A percentile compares a stretch with the other conserved stretches of the same genome.
Conservation (phyloP, 1,140 invertebrate species). For the Diabrotica undecimpunctata region DNA sequence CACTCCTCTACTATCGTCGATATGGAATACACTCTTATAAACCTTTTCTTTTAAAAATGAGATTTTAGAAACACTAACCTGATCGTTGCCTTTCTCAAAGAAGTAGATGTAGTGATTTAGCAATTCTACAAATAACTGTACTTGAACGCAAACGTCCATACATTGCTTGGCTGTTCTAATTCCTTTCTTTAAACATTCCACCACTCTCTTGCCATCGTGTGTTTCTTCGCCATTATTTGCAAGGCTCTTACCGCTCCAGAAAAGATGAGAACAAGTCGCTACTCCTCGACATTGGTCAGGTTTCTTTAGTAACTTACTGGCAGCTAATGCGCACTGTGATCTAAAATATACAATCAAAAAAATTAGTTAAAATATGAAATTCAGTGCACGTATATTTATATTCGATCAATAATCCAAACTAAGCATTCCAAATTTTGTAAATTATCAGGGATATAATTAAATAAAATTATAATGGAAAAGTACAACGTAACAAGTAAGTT, state of each 20-base stretch:
- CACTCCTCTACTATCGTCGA: too few relatives aligned
- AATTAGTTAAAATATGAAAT: constrained; percentile 1
- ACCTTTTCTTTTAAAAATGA: too few relatives aligned
- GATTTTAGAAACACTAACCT: constrained; percentile 51
- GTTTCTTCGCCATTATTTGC: constrained; percentile 70
- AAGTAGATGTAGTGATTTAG: constrained; percentile 94
- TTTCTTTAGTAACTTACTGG: constrained; percentile 94
- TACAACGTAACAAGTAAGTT: too few relatives aligned
- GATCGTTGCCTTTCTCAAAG: constrained; percentile 86
- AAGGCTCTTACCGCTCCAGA: constrained; percentile 88
- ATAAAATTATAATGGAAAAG: too few relatives aligned
- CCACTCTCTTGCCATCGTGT: constrained; percentile 80
- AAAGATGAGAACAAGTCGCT: constrained; percentile 87
- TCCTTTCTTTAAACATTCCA: constrained; percentile 95
- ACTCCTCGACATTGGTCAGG: constrained; percentile 95
- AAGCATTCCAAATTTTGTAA: too few relatives aligned
- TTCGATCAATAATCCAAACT: too few relatives aligned
- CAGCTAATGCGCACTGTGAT: constrained; percentile 83
- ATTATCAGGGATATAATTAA: too few relatives aligned
- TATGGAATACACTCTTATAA: too few relatives aligned
- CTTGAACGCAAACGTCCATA: constrained; percentile 95
- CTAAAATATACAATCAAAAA: not conserved
- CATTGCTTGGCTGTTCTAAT: constrained; percentile 93
- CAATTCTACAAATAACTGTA: constrained; percentile 92
- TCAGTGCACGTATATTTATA: not conserved